Evolutionary conservation across 23 tunicate species (phyloP).

Genomic region (Clavelina lepadiformis): DNA sequence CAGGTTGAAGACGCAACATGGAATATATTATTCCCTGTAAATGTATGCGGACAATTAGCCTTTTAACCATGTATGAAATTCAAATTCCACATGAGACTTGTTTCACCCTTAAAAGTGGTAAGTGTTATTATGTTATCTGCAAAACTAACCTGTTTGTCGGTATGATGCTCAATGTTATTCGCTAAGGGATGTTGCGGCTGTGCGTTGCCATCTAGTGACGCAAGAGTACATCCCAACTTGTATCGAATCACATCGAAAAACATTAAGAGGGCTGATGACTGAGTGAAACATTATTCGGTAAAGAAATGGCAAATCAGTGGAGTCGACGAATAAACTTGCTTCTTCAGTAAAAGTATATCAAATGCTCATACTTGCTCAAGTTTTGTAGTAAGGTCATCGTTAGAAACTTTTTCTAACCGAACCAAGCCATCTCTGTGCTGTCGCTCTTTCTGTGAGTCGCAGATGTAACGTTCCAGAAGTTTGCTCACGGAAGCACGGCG

Average conservation of each 20-base stretch:
- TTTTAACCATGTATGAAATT: too few species aligned
- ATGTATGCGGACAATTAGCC: too few species aligned
- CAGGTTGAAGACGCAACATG: conserved; percentile 16
- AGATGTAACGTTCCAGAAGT: conserved; percentile 39
- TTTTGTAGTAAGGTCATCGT: conserved; percentile 2
- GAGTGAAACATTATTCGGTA: not conserved
- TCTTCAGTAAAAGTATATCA: not conserved
- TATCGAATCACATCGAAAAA: conserved; percentile 55
- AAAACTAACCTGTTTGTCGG: conserved; percentile 48
- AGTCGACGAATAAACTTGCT: not conserved
- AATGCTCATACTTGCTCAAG: conserved; percentile 5
- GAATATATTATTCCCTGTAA: conserved; percentile 36
- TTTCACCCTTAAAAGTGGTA: too few species aligned
- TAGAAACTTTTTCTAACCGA: conserved; percentile 17
- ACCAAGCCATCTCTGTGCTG: conserved; percentile 42
- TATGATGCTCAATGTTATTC: conserved; percentile 30
- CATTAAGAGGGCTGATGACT: conserved; percentile 52
- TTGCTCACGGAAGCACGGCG: conserved; percentile 26
- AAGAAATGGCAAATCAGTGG: not conserved
- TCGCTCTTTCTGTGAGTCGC: conserved; percentile 48
- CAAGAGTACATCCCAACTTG: conserved; percentile 45
- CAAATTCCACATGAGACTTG: too few species aligned
- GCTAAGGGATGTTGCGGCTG: conserved; percentile 33
- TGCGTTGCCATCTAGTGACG: conserved; percentile 49
- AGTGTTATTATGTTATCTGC: not conserved